phyloP scores from a whole-genome alignment of 1,140 invertebrate genomes.

The Leptinotarsa lineolata region DNA sequence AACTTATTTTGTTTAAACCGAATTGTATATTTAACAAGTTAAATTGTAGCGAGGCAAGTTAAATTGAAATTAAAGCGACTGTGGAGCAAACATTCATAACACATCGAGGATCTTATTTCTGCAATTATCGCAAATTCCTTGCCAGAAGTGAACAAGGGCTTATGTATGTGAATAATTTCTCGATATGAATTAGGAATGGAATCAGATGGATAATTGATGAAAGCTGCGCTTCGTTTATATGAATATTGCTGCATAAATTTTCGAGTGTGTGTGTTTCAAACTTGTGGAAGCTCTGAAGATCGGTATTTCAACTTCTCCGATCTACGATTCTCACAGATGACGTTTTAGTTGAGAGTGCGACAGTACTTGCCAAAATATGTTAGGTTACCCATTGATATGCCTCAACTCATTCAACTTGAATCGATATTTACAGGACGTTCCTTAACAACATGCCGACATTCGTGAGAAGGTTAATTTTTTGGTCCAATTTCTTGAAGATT shows the following conservation, averaged over 20 bases:
- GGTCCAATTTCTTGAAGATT: too few species aligned
- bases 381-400: too few species aligned
- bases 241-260: conserved; percentile 17
- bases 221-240: conserved; percentile 18
- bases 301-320: too few species aligned
- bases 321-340: too few species aligned
- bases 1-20: conserved; percentile 36
- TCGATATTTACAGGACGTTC: too few species aligned
- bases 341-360: too few species aligned
- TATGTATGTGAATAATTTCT: conserved; percentile 22
- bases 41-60: conserved; percentile 41
- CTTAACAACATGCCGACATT: too few species aligned
- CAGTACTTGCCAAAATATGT: too few species aligned
- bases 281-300: not conserved
- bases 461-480: too few species aligned
- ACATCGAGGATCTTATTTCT: conserved; percentile 23
- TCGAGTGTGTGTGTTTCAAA: conserved; percentile 10
- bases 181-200: conserved; percentile 23
- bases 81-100: conserved; percentile 38
- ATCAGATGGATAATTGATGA: conserved; percentile 21
- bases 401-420: too few species aligned
- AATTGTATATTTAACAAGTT: conserved; percentile 42
- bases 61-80: conserved; percentile 42
- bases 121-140: conserved; percentile 20
- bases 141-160: conserved; percentile 21